These are phyloP conservation scores for Aurelia aurita DNA, from an alignment of 30 jellyfish, hydroid and myxozoan species.

Conservation along the genomic window DNA sequence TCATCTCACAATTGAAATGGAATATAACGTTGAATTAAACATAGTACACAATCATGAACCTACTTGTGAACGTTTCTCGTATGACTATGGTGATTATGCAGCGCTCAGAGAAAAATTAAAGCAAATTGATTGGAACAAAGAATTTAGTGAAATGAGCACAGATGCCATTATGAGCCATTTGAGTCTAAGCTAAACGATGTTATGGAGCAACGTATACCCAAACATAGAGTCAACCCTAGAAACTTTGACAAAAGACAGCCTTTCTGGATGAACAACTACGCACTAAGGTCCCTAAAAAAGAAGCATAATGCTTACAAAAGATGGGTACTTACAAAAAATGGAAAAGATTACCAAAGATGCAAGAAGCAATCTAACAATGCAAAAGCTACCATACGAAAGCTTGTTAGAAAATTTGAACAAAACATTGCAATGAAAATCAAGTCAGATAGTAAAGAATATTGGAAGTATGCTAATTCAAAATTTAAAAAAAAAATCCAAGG, in stretches of 20 bases:
- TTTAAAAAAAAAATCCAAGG: constrained; percentile 12
- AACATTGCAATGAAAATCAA: constrained; percentile 19
- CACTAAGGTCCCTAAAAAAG: neutral
- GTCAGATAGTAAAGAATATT: constrained; percentile 1
- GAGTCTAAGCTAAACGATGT: too few species aligned
- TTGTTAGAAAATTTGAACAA: neutral
- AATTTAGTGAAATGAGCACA: too few species aligned
- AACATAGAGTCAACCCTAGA: neutral
- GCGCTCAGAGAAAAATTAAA: too few species aligned
- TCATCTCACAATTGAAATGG: too few species aligned
- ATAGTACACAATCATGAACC: too few species aligned
- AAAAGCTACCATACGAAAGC: neutral
- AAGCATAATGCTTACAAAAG: constrained; percentile 19
- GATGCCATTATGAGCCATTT: too few species aligned
- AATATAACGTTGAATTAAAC: too few species aligned
- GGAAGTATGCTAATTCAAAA: constrained; percentile 27
- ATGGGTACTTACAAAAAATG: constrained; percentile 7
- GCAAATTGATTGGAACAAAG: too few species aligned
- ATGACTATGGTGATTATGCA: too few species aligned
- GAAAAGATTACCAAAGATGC: constrained; percentile 1
- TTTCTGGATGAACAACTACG: neutral
- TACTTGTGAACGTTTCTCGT: too few species aligned
- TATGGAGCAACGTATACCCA: too few species aligned
- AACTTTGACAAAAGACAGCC: constrained; percentile 1
- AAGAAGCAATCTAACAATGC: neutral